phyloP scores from a whole-genome alignment of 2,888 invertebrate species.

The Heliconius erato region DNA sequence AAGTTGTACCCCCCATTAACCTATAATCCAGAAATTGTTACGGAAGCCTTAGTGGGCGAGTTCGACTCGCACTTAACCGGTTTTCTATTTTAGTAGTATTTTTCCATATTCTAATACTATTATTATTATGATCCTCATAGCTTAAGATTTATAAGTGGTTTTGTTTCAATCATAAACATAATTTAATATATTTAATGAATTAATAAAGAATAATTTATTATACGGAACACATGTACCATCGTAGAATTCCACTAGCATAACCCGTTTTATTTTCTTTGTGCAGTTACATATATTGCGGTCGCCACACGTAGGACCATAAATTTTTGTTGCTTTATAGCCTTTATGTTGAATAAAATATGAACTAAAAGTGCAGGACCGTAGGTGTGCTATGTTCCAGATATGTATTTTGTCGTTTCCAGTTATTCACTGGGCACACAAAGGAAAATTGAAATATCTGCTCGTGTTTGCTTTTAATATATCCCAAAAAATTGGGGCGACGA shows the following conservation, averaged over 20 bases:
- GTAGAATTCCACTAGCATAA: constrained; percentile 28
- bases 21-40: too few relatives aligned
- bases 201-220: neutral
- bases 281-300: constrained; percentile 46
- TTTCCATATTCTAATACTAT: neutral
- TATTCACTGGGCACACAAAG: constrained; percentile 15
- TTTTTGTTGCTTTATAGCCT: constrained; percentile 48
- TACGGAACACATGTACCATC: constrained; percentile 25
- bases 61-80: too few relatives aligned
- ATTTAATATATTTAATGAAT: neutral
- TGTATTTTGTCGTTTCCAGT: constrained; percentile 33
- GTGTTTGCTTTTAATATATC: neutral
- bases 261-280: constrained; percentile 43
- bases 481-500: neutral
- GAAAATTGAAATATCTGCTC: constrained; percentile 12
- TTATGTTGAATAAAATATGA: constrained; percentile 50
- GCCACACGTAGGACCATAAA: constrained; percentile 50
- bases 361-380: constrained; percentile 46
- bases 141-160: neutral
- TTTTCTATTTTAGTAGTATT: too few relatives aligned
- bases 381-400: constrained; percentile 33
- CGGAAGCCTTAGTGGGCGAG: too few relatives aligned
- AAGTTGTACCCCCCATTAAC: too few relatives aligned
- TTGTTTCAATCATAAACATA: neutral
- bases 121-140: neutral